phyloP scores from a whole-genome alignment of 2,888 invertebrate genomes.

The Noctua janthe region DNA sequence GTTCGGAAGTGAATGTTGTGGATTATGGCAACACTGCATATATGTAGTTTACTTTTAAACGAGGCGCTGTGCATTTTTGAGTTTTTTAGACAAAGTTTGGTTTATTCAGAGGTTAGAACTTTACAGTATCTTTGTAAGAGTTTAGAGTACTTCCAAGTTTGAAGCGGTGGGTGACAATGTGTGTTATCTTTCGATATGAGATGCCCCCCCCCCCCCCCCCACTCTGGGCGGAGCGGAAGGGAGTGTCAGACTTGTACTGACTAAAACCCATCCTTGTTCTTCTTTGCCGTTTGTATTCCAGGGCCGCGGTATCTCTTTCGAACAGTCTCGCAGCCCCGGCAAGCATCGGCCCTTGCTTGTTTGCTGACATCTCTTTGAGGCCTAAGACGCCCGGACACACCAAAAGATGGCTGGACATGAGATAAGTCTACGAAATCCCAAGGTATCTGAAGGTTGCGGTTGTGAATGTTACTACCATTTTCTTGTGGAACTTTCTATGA shows the following conservation, averaged over 20 bases:
- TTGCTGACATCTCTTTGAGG: too few species aligned
- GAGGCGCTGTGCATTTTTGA: conserved; percentile 14
- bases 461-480: neutral
- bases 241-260: too few species aligned
- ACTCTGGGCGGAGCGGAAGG: too few species aligned
- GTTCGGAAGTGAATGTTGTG: conserved; percentile 50
- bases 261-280: too few species aligned
- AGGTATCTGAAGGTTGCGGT: neutral
- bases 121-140: neutral
- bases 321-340: too few species aligned
- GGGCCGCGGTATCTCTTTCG: too few species aligned
- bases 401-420: neutral
- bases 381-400: too few species aligned
- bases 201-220: too few species aligned
- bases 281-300: too few species aligned
- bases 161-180: neutral
- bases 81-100: conserved; percentile 29
- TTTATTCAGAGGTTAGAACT: conserved; percentile 2
- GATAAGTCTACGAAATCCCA: neutral
- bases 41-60: conserved; percentile 21
- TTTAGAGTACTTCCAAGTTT: neutral
- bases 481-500: neutral
- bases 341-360: too few species aligned
- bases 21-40: conserved; percentile 32
- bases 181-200: conserved; percentile 3